These are phyloP conservation scores for Tuberolachnus salignus DNA, from an alignment of 2,888 invertebrate species.

Conservation along the genomic window DNA sequence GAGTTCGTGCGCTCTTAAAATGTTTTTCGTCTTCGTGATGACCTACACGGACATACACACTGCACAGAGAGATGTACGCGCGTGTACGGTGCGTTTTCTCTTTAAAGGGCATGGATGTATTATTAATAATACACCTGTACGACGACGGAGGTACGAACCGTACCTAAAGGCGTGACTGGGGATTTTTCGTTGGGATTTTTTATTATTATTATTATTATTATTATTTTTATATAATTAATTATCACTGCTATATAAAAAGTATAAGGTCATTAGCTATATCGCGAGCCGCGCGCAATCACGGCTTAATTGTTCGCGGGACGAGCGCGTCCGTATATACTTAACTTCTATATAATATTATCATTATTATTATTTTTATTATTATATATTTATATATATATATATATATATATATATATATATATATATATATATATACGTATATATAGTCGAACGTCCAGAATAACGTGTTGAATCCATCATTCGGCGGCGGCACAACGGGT, in stretches of 20 bases:
- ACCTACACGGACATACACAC: no score
- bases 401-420: background rate
- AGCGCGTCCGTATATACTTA: background rate
- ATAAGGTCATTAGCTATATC: slow-evolving; percentile 25
- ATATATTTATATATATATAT: background rate
- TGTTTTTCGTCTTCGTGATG: no score
- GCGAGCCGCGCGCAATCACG: slow-evolving; percentile 16
- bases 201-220: no score
- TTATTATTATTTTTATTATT: no score
- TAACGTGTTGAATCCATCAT: slow-evolving; percentile 12
- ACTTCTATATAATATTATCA: no score
- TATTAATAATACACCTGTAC: no score
- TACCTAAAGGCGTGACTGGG: slow-evolving; percentile 37
- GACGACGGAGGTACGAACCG: no score
- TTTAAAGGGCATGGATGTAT: no score
- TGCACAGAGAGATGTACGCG: no score
- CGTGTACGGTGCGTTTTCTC: no score
- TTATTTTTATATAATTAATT: slow-evolving; percentile 23
- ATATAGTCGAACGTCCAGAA: background rate
- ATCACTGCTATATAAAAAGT: slow-evolving; percentile 1
- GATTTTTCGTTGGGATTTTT: background rate
- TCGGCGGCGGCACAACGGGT: background rate
- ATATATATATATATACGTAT: background rate
- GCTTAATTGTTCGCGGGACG: slow-evolving; percentile 27
- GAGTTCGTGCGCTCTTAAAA: no score